These are phyloP conservation scores for Strigamia maritima DNA, from an alignment of 2,888 invertebrate species.

Conservation along the genomic window DNA sequence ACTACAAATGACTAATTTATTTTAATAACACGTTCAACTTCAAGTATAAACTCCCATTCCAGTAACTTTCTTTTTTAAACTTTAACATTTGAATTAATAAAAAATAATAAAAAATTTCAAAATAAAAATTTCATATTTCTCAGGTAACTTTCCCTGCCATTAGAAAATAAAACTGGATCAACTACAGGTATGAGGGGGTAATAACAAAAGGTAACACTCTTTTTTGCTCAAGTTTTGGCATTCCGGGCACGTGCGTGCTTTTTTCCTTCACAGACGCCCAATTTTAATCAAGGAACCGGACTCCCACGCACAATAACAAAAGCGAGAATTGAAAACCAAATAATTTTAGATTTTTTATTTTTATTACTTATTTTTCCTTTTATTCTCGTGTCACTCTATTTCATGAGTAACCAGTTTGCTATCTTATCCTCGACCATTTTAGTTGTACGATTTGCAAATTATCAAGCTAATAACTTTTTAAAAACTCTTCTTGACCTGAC, in stretches of 20 bases:
- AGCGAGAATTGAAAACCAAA: neutral
- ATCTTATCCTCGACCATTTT: neutral
- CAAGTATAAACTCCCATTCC: constrained; percentile 18
- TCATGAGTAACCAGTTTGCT: constrained; percentile 27
- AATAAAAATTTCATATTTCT: neutral
- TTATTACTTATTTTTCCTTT: neutral
- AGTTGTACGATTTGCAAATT: constrained; percentile 23
- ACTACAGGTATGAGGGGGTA: constrained; percentile 18
- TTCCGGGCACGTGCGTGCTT: constrained; percentile 25
- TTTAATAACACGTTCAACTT: constrained; percentile 34
- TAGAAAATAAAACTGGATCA: constrained; percentile 27
- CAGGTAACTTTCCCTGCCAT: neutral
- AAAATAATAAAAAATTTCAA: neutral
- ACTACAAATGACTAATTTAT: constrained; percentile 31
- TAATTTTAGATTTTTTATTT: neutral
- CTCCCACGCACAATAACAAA: constrained; percentile 24
- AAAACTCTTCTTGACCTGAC: constrained; percentile 30
- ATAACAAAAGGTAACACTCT: constrained; percentile 25
- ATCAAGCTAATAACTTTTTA: constrained; percentile 34
- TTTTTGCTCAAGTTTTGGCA: neutral
- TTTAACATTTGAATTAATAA: constrained; percentile 14
- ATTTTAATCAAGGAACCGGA: constrained; percentile 13
- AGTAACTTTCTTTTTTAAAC: constrained; percentile 3
- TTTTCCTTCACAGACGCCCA: constrained; percentile 29
- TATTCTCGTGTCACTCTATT: neutral